Base-by-base conservation (phyloP, 2,888 invertebrate genomes). In the Fragum fragum region DNA sequence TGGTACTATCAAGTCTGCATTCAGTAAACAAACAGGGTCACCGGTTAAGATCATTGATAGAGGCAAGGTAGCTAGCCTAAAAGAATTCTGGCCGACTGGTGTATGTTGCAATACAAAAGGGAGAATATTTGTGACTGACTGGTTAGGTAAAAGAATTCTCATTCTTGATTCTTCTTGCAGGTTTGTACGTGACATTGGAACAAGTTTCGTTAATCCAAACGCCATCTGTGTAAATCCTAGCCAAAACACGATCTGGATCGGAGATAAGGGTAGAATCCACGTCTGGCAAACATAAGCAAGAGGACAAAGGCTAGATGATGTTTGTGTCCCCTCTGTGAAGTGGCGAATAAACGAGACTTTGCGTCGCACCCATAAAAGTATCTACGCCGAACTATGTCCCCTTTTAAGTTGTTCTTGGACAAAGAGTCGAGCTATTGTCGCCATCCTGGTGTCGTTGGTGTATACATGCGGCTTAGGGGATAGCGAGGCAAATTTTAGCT, bases 81-180 rank as follows among this genome's bases (percentile, higher is more conserved):
- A 69, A n/a, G 42, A 29, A 26, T 81, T 81, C 26, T 81, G 81
- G 81, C 77, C 81, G 5, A 72, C 81, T 26, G 81, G 81, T 39
- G 42, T 81, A 1, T 77, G 71, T 26, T 78, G 81, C 36, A 70
- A 78, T 36, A 52, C 29, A 7, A 74, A 66, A n/a, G 74, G 75
- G 21, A 42, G 72, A 14, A 72, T 81, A 21, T 74, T 72, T 53
- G 77, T 81, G 9, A 75, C 70, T 0, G 81, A 81, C 23, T 81
- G 73, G 73, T 28, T 77, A 18, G 57, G 74, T 18, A 81, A 81
- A 61, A 26, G 59, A 21, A 47, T 81, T 29, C 26, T 78, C 9
- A 68, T 77, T 66, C 39, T 81, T 9, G 77, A 81, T 47, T 42
- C 47, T n/a, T 63, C 69, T 16, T 81, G 74, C 47, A 47, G 16